Percentiles rank a stretch among this genome's conserved stretches.
Conservation (phyloP, 2,888 invertebrate genomes). For the Agrotis exclamationis region DNA sequence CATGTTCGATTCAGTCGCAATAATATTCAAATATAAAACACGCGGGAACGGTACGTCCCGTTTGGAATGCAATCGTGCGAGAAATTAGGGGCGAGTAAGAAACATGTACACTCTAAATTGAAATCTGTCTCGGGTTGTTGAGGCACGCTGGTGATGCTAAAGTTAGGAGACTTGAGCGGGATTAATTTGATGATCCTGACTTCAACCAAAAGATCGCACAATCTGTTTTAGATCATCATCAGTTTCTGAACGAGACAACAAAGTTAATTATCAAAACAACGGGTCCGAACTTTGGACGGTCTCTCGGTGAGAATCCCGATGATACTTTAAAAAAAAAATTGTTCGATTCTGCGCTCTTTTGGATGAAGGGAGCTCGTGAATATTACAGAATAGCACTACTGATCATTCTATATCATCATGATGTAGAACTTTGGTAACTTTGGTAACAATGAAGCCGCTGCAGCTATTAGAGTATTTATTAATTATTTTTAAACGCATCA, state of each 20-base stretch:
- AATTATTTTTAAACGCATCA: no score
- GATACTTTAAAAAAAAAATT: no score
- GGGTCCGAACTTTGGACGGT: no score
- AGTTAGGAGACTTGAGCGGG: slow-evolving; percentile 47
- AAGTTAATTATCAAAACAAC: no score
- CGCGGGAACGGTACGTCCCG: slow-evolving; percentile 68
- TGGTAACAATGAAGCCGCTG: not conserved
- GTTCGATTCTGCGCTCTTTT: no score
- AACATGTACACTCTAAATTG: slow-evolving; percentile 80
- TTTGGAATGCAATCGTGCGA: slow-evolving; percentile 76
- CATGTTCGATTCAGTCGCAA: slow-evolving; percentile 59
- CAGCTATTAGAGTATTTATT: not conserved
- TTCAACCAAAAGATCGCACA: no score
- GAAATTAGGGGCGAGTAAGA: slow-evolving; percentile 79
- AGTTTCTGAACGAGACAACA: no score
- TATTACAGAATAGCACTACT: not conserved
- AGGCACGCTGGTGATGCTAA: slow-evolving; percentile 54
- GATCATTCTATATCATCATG: not conserved
- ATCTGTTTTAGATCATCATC: no score
- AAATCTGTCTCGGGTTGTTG: slow-evolving; percentile 77
- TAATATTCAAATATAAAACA: slow-evolving; percentile 69
- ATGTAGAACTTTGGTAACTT: no score
- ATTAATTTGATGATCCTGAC: not conserved
- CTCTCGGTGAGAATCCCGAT: no score
- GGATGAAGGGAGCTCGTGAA: no score